Evolutionary conservation across 2,113 vertebrate species (phyloP).

Genomic region (Morone chrysops): DNA sequence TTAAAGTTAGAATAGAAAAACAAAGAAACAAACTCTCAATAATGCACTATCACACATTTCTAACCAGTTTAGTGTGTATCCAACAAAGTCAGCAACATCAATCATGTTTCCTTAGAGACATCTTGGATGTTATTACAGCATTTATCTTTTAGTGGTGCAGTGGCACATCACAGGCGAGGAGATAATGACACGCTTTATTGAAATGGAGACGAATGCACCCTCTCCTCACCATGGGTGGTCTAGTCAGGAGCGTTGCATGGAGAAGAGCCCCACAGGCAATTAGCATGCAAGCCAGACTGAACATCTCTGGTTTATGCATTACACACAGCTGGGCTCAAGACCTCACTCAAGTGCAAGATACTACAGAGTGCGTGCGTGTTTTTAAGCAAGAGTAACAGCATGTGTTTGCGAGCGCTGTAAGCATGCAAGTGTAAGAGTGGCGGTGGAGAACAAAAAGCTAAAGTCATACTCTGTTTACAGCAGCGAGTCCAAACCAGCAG

Average conservation of each 20-base stretch:
- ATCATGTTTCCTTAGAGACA: constrained; percentile 45
- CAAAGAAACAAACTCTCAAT: constrained; percentile 36
- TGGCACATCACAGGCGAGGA: constrained; percentile 71
- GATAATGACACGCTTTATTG: constrained; percentile 81
- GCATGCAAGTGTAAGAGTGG: background rate
- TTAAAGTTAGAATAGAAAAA: background rate
- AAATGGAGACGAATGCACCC: constrained; percentile 71
- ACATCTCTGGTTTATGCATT: constrained; percentile 77
- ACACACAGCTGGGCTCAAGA: constrained; percentile 75
- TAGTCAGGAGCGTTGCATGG: constrained; percentile 46
- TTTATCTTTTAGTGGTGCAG: constrained; percentile 69
- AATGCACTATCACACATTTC: constrained; percentile 26
- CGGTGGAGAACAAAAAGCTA: constrained; percentile 17
- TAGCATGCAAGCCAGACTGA: constrained; percentile 70
- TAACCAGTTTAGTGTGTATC: constrained; percentile 22
- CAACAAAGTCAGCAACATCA: constrained; percentile 47
- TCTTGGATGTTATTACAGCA: constrained; percentile 61
- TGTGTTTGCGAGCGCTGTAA: background rate
- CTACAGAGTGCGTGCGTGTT: constrained; percentile 21
- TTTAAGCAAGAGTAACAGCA: constrained; percentile 4
- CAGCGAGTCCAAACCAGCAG: constrained; percentile 38
- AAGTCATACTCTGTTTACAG: constrained; percentile 27
- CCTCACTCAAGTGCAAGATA: constrained; percentile 55
- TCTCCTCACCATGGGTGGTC: constrained; percentile 81
- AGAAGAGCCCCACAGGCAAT: constrained; percentile 74